Percentiles rank a stretch among this genome's conserved stretches.
These are phyloP conservation scores for Reticulitermes speratus DNA, from an alignment of 1,140 invertebrate species.

Conservation along the genomic window DNA sequence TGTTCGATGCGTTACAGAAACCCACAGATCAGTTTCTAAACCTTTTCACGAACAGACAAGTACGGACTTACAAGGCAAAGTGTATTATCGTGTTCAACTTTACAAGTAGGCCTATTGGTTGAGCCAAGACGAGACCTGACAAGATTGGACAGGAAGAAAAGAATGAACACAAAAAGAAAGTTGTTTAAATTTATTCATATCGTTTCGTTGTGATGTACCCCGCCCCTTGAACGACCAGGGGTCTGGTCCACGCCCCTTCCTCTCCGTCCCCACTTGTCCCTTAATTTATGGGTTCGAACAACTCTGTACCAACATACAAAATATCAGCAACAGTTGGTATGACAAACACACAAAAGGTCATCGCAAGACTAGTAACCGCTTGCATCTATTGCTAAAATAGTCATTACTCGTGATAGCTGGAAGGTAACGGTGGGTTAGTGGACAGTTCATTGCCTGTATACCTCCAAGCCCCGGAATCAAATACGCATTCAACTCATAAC, in stretches of 20 bases:
- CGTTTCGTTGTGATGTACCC: not conserved
- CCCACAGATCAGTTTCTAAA: too few species aligned
- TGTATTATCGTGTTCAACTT: too few species aligned
- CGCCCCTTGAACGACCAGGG: not conserved
- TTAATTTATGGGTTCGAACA: not conserved
- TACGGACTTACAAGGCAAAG: too few species aligned
- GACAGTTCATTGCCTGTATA: too few species aligned
- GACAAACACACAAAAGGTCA: not conserved
- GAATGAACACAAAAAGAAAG: not conserved
- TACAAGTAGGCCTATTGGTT: not conserved
- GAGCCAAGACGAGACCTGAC: not conserved
- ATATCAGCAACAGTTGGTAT: not conserved
- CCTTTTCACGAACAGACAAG: too few species aligned
- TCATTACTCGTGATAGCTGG: not conserved
- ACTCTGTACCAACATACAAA: not conserved
- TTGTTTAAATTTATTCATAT: not conserved
- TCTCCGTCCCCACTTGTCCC: not conserved
- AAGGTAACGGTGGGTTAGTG: not conserved
- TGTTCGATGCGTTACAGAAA: too few species aligned
- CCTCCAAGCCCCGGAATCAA: too few species aligned
- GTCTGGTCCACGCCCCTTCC: not conserved
- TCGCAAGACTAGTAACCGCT: not conserved
- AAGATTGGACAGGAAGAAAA: not conserved
- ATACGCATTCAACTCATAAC: too few species aligned
- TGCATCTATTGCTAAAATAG: conserved; percentile 1